Evolutionary conservation across 2,113 vertebrate genomes (phyloP).

Genomic region (Tursiops truncatus): DNA sequence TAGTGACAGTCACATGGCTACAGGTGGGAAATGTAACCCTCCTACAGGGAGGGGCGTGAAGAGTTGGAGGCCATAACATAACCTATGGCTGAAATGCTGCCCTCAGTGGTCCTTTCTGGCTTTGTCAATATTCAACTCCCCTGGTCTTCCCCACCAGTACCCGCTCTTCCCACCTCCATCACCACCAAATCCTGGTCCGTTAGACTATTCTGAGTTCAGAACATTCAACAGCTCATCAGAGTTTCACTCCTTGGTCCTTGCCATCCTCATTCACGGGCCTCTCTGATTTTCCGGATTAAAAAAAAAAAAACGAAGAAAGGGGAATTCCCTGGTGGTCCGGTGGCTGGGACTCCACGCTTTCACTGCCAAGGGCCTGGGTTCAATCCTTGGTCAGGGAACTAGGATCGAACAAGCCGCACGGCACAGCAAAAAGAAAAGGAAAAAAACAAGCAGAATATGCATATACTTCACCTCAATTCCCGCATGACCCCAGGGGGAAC

Average conservation of each 20-base stretch:
- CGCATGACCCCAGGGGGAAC: too few relatives aligned
- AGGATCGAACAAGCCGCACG: too few relatives aligned
- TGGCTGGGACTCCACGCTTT: too few relatives aligned
- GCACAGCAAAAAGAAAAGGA: neutral
- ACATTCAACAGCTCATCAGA: neutral
- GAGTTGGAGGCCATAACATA: too few relatives aligned
- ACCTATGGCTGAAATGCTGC: accelerated
- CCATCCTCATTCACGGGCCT: neutral
- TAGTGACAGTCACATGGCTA: neutral
- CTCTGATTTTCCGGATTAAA: neutral
- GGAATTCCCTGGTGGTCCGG: too few relatives aligned
- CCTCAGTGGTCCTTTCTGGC: neutral
- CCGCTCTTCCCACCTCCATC: neutral
- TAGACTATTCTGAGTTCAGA: neutral
- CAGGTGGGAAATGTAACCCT: too few relatives aligned
- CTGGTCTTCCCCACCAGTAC: neutral
- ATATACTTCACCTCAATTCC: neutral
- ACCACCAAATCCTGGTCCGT: neutral
- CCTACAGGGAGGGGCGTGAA: neutral
- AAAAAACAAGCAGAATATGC: neutral
- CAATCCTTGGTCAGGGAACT: too few relatives aligned
- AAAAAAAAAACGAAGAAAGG: neutral
- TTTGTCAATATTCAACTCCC: neutral
- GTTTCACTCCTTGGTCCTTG: neutral
- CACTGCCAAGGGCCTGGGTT: too few relatives aligned